phyloP scores from a whole-genome alignment of 2,113 vertebrate species.

The Laticauda laticaudata region DNA sequence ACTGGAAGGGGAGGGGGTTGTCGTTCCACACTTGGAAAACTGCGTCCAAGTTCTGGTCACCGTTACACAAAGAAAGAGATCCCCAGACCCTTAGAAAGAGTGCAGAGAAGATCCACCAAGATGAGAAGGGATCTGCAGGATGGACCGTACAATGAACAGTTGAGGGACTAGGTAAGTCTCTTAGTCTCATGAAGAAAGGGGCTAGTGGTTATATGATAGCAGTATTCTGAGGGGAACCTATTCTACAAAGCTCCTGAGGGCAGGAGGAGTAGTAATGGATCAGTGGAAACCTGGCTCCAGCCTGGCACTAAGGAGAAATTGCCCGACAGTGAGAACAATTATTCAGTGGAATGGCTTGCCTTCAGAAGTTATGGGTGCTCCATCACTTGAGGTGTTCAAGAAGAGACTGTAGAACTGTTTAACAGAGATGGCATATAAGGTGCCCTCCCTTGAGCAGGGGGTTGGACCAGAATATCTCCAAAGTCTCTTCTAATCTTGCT shows the following conservation, averaged over 20 bases:
- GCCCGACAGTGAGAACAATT: too few species aligned
- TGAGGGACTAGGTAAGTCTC: not conserved
- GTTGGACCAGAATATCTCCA: not conserved
- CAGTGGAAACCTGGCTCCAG: not conserved
- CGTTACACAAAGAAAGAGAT: not conserved
- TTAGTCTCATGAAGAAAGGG: too few species aligned
- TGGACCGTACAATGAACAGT: too few species aligned
- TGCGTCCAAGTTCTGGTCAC: too few species aligned
- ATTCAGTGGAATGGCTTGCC: too few species aligned
- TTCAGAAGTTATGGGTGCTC: not conserved
- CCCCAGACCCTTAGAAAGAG: not conserved
- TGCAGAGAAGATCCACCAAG: too few species aligned
- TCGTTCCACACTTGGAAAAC: too few species aligned
- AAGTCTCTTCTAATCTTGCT: not conserved
- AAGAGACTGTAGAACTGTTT: not conserved
- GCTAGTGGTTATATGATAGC: too few species aligned
- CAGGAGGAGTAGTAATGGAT: not conserved
- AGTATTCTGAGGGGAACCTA: not conserved
- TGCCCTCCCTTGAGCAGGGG: too few species aligned
- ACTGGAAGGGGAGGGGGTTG: too few species aligned
- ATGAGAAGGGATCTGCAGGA: too few species aligned
- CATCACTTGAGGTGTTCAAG: not conserved
- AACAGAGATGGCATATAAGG: not conserved
- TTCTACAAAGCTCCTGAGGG: not conserved
- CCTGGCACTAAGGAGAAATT: too few species aligned